Conservation (phyloP, 2,113 vertebrate genomes). For the Spea bombifrons region DNA sequence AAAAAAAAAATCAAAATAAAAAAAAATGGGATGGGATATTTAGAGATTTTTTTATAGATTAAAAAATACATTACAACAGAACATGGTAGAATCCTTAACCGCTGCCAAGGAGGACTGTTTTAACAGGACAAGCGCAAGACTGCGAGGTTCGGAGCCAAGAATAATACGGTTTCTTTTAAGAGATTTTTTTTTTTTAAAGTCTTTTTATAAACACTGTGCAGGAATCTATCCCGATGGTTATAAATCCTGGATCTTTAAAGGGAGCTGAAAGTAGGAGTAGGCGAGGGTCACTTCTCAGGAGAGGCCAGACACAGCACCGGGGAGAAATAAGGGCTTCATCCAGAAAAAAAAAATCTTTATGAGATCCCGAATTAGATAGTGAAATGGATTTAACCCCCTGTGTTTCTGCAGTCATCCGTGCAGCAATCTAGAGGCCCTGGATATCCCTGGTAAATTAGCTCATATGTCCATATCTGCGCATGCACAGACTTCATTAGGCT, state of each 20-base stretch:
- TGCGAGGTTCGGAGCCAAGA: constrained; percentile 52
- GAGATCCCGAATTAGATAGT: constrained; percentile 29
- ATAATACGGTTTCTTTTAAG: constrained; percentile 56
- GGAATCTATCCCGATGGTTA: constrained; percentile 53
- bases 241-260: constrained; percentile 58
- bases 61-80: constrained; percentile 19
- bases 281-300: constrained; percentile 50
- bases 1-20: too few relatives aligned
- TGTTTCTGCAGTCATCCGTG: too few relatives aligned
- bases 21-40: too few relatives aligned
- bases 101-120: constrained; percentile 29
- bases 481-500: too few relatives aligned
- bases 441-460: too few relatives aligned
- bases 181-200: constrained; percentile 54
- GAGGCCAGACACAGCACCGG: constrained; percentile 12
- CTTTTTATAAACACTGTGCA: constrained; percentile 50
- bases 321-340: constrained; percentile 22
- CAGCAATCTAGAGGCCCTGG: too few relatives aligned
- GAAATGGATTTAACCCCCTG: constrained; percentile 19
- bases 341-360: constrained; percentile 34
- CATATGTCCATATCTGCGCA: too few relatives aligned
- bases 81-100: constrained; percentile 27
- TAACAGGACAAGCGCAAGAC: constrained; percentile 18
- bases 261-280: constrained; percentile 52
- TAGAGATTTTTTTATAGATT: background rate